These are phyloP conservation scores for Setophaga kirtlandii DNA, from an alignment of 2,113 vertebrate genomes.

Conservation along the genomic window DNA sequence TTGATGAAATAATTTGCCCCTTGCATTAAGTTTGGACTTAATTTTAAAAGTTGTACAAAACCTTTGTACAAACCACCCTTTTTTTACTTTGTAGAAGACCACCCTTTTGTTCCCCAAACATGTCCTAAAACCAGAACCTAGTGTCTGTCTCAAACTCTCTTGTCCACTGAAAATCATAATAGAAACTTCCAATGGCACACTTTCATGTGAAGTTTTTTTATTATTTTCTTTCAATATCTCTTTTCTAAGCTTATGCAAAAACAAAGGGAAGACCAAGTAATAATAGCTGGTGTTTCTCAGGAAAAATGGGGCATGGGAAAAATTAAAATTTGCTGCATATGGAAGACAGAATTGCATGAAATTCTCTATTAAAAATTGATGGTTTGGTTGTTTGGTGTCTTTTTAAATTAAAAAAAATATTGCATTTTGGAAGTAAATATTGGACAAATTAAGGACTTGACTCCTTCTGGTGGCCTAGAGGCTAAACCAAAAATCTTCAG, in stretches of 20 bases:
- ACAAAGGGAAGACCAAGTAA: background rate
- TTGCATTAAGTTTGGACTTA: background rate
- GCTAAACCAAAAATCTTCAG: background rate
- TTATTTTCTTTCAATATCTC: background rate
- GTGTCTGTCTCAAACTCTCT: background rate
- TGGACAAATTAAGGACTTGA: background rate
- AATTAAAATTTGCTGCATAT: background rate
- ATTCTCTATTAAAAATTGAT: background rate
- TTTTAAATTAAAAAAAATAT: background rate
- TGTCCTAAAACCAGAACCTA: background rate
- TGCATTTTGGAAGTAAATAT: background rate
- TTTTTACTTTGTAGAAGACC: background rate
- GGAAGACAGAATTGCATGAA: background rate
- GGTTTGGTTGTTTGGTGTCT: accelerated
- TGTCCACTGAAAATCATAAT: background rate
- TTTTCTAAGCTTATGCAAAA: background rate
- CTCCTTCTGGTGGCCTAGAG: background rate
- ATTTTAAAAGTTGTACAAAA: background rate
- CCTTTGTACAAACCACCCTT: background rate
- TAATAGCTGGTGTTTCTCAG: background rate
- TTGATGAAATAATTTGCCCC: background rate
- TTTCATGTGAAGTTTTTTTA: background rate
- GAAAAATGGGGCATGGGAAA: background rate
- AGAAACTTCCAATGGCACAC: background rate
- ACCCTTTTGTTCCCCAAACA: background rate